Conservation (phyloP, 2,113 vertebrate genomes). For the Erinaceus europaeus region DNA sequence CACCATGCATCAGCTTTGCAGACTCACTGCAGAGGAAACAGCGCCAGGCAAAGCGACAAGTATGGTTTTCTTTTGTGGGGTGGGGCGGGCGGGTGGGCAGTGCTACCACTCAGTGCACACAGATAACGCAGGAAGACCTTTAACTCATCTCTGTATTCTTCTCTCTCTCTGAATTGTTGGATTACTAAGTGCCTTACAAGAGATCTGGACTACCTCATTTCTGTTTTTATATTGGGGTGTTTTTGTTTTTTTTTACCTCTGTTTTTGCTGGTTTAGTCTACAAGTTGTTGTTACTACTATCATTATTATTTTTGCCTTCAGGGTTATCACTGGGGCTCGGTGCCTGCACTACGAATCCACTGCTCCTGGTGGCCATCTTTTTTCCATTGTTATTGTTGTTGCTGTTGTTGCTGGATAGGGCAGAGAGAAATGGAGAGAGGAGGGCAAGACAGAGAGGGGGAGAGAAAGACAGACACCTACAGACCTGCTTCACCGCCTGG, state of each 20-base stretch:
- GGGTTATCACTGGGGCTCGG: too few species aligned
- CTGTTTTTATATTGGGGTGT: not conserved
- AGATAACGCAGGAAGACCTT: conserved; percentile 34
- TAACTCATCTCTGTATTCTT: conserved; percentile 6
- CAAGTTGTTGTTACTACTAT: conserved; percentile 5
- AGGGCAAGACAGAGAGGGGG: too few species aligned
- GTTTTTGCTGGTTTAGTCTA: conserved; percentile 17
- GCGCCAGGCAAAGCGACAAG: conserved; percentile 61
- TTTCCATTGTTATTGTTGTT: too few species aligned
- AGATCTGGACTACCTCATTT: not conserved
- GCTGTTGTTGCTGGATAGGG: too few species aligned
- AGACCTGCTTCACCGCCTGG: too few species aligned
- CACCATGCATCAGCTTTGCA: conserved; percentile 67
- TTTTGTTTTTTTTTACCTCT: not conserved
- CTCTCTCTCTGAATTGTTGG: not conserved
- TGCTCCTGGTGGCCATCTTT: too few species aligned
- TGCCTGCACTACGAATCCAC: too few species aligned
- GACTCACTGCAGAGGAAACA: conserved; percentile 78
- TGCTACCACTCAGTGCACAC: conserved; percentile 73
- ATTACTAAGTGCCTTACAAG: not conserved
- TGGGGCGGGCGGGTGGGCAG: conserved; percentile 40
- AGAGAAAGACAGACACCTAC: too few species aligned
- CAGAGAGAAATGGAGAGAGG: too few species aligned
- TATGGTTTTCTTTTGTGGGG: conserved; percentile 52
- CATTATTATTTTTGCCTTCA: too few species aligned